Evolutionary conservation across 2,888 invertebrate genomes (phyloP).

Genomic region (Tetranychus piercei): DNA sequence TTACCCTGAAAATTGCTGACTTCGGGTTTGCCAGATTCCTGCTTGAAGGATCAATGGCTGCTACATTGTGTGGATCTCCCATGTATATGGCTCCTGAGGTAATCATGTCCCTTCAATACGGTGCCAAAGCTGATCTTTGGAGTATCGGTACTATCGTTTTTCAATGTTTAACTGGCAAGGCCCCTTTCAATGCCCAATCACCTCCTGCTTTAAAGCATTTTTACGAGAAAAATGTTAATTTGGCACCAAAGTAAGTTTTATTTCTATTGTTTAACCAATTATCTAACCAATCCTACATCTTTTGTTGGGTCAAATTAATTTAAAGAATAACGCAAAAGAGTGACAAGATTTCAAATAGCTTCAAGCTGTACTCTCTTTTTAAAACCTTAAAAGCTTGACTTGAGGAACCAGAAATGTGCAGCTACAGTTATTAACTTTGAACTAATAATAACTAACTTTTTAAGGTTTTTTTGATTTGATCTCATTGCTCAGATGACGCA

Average conservation of each 20-base stretch:
- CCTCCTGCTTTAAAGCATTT: constrained; percentile 90
- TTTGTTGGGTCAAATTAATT: too few relatives aligned
- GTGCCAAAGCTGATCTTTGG: constrained; percentile 98
- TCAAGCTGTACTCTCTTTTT: too few relatives aligned
- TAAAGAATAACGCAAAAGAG: too few relatives aligned
- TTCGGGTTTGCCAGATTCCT: constrained; percentile 98
- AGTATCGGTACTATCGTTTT: constrained; percentile 95
- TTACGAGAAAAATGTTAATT: constrained; percentile 82
- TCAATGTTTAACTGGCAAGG: constrained; percentile 93
- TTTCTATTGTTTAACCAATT: background rate
- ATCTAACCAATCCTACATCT: background rate
- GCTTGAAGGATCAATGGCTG: constrained; percentile 98
- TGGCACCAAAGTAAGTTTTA: constrained; percentile 60
- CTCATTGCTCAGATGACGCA: too few relatives aligned
- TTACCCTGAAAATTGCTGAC: constrained; percentile 80
- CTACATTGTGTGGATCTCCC: constrained; percentile 94
- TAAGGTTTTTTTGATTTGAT: background rate
- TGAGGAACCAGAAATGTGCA: too few relatives aligned
- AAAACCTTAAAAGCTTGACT: too few relatives aligned
- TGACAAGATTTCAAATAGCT: too few relatives aligned
- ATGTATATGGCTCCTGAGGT: constrained; percentile 99
- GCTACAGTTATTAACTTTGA: constrained; percentile 1
- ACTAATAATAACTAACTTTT: constrained; percentile 19
- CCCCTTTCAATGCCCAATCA: constrained; percentile 92
- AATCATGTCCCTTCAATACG: constrained; percentile 95